Evolutionary conservation across 2,113 vertebrate species (phyloP), one percentile per base, ranked within the genome.

Genomic region (Tapirus terrestris): DNA sequence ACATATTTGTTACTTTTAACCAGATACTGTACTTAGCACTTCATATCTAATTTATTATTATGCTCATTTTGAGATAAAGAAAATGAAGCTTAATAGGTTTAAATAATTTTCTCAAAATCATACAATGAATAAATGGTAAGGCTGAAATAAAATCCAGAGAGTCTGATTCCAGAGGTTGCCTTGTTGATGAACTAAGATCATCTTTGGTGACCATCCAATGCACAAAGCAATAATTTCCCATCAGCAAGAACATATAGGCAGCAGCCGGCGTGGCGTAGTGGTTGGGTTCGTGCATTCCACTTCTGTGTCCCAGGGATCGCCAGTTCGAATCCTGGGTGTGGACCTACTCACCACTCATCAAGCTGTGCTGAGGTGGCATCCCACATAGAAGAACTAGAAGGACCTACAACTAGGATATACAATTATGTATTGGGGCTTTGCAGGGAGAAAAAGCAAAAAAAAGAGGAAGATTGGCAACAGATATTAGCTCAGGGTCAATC

Each of bases 21-120:
- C 8, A 21, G n/a, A 8, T 58, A 67, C 36, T 45, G 1, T 39
- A 85, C 36, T 72, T 68, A 79, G 5, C 16, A 90, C 23, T 83
- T 94, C 48, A 83, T 65, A 29, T 21, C 48, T 48, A 67, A 61
- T 90, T 93, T 93, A 39, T 36, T 51, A 58, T 60, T 61, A 84
- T 75, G 8, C 5, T 43, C 17, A 70, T 81, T 89, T 91, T 82
- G 39, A 94, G 31, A 80, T 70, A 18, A n/a, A 70, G 3, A 51
- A 63, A 97, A 85, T 45, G 23, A 77, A 1, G 45, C 16, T 84
- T 60, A 77, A 60, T 8, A 43, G 72, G 25, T 13, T 89, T 51
- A 63, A 89, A 67, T 77, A 27, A 31, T 72, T 89, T 93, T 92
- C n/a, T 90, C 43, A 85, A 79, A 89, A 81, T 82, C 20, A 53